These are phyloP conservation scores for Halichoerus grypus DNA, from an alignment of 2,113 vertebrate species.

Conservation along the genomic window DNA sequence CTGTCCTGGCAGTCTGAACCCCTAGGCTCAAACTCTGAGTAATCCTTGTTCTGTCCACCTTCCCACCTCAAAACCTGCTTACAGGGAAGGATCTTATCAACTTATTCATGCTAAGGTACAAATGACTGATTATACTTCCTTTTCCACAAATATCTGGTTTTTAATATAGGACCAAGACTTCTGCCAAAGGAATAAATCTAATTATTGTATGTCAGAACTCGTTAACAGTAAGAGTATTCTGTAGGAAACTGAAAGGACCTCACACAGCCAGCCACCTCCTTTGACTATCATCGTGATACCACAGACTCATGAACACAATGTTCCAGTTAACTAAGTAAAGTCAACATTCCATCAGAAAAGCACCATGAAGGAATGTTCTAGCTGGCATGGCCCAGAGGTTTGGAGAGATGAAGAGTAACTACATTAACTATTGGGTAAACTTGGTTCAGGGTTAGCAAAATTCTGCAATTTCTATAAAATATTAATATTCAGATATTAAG, in stretches of 20 bases:
- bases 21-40: neutral
- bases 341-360: neutral
- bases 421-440: neutral
- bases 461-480: constrained; percentile 6
- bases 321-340: constrained; percentile 6
- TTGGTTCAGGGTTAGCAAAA: constrained; percentile 1
- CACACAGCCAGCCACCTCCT: neutral
- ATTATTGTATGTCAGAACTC: neutral
- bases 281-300: neutral
- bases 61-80: neutral
- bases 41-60: neutral
- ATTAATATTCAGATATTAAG: constrained; percentile 23
- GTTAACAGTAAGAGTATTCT: neutral
- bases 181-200: constrained; percentile 56
- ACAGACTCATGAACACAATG: neutral
- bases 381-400: neutral
- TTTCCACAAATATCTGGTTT: neutral
- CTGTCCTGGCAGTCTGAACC: neutral
- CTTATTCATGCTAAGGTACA: neutral
- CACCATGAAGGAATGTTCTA: neutral
- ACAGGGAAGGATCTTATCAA: neutral
- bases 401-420: neutral
- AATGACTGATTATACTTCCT: neutral
- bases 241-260: neutral
- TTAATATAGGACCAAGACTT: neutral